Evolutionary conservation across 2,888 invertebrate species (phyloP).

Genomic region (Limnephilus lunatus): DNA sequence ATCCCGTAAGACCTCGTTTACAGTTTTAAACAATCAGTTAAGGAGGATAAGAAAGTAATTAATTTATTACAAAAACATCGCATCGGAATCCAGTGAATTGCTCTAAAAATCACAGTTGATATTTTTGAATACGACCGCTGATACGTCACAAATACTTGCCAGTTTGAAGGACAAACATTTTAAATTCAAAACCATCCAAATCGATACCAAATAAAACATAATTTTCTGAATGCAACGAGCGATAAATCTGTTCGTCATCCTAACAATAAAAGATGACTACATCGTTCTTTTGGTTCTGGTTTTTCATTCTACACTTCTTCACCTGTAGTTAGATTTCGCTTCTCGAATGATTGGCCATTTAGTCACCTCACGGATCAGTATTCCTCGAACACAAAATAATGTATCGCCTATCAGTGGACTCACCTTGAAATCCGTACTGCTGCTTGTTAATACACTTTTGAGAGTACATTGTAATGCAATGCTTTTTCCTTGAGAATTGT

Average conservation of each 20-base stretch:
- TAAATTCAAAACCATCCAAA: neutral
- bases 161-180: constrained; percentile 14
- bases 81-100: neutral
- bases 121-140: neutral
- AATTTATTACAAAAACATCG: neutral
- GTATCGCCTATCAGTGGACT: neutral
- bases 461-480: neutral
- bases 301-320: neutral
- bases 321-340: constrained; percentile 13
- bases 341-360: neutral
- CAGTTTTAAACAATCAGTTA: neutral
- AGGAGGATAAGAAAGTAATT: neutral
- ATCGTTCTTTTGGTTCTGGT: constrained; percentile 32
- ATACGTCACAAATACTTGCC: neutral
- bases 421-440: constrained; percentile 19
- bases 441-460: neutral
- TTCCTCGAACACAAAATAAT: neutral
- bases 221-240: constrained; percentile 21
- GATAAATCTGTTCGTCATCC: constrained; percentile 34
- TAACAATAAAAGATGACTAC: constrained; percentile 35
- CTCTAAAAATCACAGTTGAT: too few species aligned
- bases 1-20: neutral
- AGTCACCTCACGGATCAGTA: neutral
- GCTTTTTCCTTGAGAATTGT: neutral
- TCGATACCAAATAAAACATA: neutral